These are phyloP conservation scores for Tenebrio molitor DNA, from an alignment of 1,140 invertebrate genomes.

Conservation along the genomic window DNA sequence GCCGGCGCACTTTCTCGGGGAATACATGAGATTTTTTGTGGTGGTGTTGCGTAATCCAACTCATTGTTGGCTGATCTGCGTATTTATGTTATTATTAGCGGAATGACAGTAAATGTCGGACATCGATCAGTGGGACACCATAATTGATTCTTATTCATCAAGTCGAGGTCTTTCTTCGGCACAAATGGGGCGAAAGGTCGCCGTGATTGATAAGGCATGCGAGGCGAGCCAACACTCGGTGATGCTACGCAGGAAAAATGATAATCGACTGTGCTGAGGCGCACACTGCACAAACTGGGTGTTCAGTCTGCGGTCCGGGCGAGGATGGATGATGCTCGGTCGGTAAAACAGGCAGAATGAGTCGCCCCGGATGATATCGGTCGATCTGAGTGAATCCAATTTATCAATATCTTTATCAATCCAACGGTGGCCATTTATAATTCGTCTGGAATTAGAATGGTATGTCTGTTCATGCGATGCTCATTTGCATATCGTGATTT, in stretches of 20 bases:
- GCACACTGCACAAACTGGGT: no score
- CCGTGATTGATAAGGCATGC: not conserved
- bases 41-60: not conserved
- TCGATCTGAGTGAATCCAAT: conserved; percentile 52
- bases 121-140: not conserved
- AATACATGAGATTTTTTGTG: not conserved
- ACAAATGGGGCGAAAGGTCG: not conserved
- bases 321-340: no score
- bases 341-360: conserved; percentile 8
- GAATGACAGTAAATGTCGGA: conserved; percentile 1
- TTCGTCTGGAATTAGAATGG: conserved; percentile 50
- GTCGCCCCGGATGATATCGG: conserved; percentile 43
- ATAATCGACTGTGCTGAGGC: no score
- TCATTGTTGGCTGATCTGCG: not conserved
- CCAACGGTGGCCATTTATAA: conserved; percentile 54
- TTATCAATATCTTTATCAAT: conserved; percentile 57
- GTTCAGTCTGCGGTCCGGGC: no score
- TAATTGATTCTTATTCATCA: conserved; percentile 5
- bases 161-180: not conserved
- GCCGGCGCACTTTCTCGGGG: not conserved
- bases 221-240: no score
- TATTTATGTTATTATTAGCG: not conserved
- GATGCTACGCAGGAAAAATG: no score
- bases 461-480: conserved; percentile 26
- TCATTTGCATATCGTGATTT: conserved; percentile 54